Conservation (phyloP, 2,797 vertebrate genomes). For the Coendou prehensilis region DNA sequence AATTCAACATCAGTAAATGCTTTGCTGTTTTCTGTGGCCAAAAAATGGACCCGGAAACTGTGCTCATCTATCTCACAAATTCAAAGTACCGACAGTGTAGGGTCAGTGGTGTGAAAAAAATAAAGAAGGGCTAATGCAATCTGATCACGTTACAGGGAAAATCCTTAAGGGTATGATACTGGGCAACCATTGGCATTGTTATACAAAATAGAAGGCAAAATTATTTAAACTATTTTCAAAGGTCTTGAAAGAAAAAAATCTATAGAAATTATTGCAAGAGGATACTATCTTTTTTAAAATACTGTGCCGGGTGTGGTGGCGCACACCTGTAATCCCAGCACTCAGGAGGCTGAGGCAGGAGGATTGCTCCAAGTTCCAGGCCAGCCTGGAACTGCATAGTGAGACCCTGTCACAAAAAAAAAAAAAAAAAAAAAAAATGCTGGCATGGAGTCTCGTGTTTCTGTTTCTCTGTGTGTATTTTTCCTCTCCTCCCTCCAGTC, state of each 20-base stretch:
- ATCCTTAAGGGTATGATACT: background rate
- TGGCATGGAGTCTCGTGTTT: background rate
- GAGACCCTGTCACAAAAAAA: background rate
- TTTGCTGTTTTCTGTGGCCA: slow-evolving; percentile 63
- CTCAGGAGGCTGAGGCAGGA: background rate
- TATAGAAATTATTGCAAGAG: background rate
- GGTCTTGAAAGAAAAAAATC: slow-evolving; percentile 46
- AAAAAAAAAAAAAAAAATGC: background rate
- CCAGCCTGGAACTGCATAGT: background rate
- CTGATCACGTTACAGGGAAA: background rate
- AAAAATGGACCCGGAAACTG: slow-evolving; percentile 52
- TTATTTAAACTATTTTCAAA: slow-evolving; percentile 51
- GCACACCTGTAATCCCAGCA: background rate
- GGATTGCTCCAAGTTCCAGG: background rate
- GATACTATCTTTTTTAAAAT: slow-evolving; percentile 18
- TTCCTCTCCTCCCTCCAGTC: background rate
- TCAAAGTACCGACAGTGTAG: slow-evolving; percentile 62
- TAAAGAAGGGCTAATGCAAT: slow-evolving; percentile 15
- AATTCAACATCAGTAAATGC: slow-evolving; percentile 56
- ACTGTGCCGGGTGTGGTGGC: background rate
- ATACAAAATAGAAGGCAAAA: background rate
- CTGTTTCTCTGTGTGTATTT: background rate
- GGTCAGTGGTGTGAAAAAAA: slow-evolving; percentile 54
- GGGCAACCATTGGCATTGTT: background rate
- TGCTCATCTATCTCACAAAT: slow-evolving; percentile 35